These are phyloP conservation scores for Caradrina clavipalpis DNA, from an alignment of 2,888 invertebrate genomes.

Conservation along the genomic window DNA sequence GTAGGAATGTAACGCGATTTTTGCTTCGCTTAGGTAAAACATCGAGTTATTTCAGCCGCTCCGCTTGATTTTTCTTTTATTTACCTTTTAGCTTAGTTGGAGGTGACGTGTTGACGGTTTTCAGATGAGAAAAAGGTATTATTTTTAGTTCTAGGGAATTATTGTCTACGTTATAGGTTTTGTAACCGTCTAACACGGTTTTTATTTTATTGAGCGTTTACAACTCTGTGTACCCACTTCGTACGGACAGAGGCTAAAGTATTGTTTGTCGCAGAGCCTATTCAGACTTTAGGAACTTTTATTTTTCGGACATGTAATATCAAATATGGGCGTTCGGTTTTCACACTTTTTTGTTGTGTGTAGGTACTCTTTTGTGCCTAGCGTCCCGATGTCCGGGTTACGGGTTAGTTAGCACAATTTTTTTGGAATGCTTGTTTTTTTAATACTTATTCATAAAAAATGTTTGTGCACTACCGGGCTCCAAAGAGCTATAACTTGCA, in stretches of 20 bases:
- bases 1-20: not conserved
- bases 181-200: slow-evolving; percentile 11
- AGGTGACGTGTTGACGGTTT: not conserved
- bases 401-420: not conserved
- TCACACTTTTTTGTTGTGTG: slow-evolving; percentile 11
- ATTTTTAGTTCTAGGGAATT: not conserved
- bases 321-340: slow-evolving; percentile 29
- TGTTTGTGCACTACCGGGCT: not conserved
- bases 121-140: not conserved
- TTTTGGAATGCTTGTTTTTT: not conserved
- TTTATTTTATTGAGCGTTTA: slow-evolving; percentile 22
- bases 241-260: slow-evolving; percentile 26
- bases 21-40: not conserved
- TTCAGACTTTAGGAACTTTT: slow-evolving; percentile 20
- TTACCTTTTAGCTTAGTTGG: not conserved
- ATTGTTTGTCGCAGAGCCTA: slow-evolving; percentile 40
- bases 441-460: not conserved
- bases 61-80: not conserved
- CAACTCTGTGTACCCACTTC: slow-evolving; percentile 34
- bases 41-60: not conserved
- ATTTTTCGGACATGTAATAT: slow-evolving; percentile 45
- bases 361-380: slow-evolving; percentile 6
- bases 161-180: slow-evolving; percentile 4
- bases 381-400: not conserved
- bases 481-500: not conserved